Base-by-base conservation (phyloP, 2,888 invertebrate genomes). In the Sphaerophoria taeniata region DNA sequence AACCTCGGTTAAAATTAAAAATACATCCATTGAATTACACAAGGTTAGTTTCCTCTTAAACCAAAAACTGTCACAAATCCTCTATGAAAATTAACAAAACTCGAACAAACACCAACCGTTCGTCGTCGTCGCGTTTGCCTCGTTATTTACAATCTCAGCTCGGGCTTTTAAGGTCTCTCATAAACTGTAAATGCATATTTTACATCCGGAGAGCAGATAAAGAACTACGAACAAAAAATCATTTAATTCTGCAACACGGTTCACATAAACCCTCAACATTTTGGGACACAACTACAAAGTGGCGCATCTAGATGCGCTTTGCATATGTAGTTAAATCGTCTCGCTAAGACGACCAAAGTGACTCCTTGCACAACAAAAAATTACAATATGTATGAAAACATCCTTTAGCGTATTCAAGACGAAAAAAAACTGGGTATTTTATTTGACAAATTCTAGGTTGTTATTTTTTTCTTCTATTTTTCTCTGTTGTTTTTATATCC, bases 211-310 rank as follows among this genome's bases (percentile, higher is more conserved):
- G n/a, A n/a, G n/a, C n/a, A n/a, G 34, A 31, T 14, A 33, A 36
- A 70, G 65, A 71, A 63, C 61, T 60, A 72, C 77, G 67, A 60
- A 73, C 81, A 63, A 49, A 34, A 70, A 70, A 61, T 78, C 69
- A 73, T 78, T 83, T 83, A 73, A 83, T 78, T 73, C 82, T 65
- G 73, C 82, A 74, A 73, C 82, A 83, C 69, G 78, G 51, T 58
- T 71, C 60, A 53, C 60, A 53, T 65, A 77, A 55, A 75, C 72
- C 78, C 79, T 74, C 71, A 45, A 47, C 63, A 72, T 67, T 70
- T 33, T 47, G 16, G 47, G 51, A 61, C 70, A 55, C 11, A 43
- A 33, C 69, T 53, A 74, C 58, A 79, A 79, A 74, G 79, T 71
- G 70, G 63, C 63, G 69, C 65, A 78, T 82, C 56, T 53, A 63